Evolutionary conservation across 2,113 vertebrate genomes (phyloP), one percentile per base, ranked within the genome.

Genomic region (Tiliqua scincoides): DNA sequence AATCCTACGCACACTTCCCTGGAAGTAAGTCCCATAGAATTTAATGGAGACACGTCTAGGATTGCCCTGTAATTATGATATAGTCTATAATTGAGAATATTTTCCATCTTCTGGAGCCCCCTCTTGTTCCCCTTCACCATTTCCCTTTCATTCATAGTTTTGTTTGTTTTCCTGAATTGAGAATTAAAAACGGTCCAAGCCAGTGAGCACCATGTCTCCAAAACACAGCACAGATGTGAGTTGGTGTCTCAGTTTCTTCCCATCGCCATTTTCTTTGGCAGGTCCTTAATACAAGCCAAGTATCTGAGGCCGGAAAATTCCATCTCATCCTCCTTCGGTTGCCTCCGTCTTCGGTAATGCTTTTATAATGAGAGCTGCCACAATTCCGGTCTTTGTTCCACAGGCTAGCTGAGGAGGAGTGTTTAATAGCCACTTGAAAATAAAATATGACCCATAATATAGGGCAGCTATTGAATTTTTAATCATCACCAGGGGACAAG

Each of bases 381-480:
- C 27, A 73, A 35, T 54, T 61, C 80, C 80, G 12, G 8, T 67
- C 52, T 6, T 1, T 59, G n/a, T 59, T 87, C 30, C 37, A 23
- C 77, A 78, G 23, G 85, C 14, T 65, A 79, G 43, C 62, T 37
- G 74, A 82, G 57, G 30, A 76, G 79, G 67, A 88, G 62, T 84
- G 52, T 76, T 76, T 81, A 88, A 88, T 74, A 62, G 83, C 52
- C 37, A 85, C 35, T 61, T 85, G 81, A 75, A 62, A 78, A 76
- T 88, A 78, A 89, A 91, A 72, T 68, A 88, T 1, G 37, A 37
- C 18, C 20, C 52, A 48, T 85, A 83, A 83, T 62, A 76, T 83
- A 88, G 72, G 67, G 32, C 62, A 85, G 32, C 40, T 88, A 81
- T 75, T 63, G 67, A 85, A 67, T 79, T 87, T 82, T 70, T 91